Conservation (phyloP, 1,140 invertebrate species). For the Popillia japonica region DNA sequence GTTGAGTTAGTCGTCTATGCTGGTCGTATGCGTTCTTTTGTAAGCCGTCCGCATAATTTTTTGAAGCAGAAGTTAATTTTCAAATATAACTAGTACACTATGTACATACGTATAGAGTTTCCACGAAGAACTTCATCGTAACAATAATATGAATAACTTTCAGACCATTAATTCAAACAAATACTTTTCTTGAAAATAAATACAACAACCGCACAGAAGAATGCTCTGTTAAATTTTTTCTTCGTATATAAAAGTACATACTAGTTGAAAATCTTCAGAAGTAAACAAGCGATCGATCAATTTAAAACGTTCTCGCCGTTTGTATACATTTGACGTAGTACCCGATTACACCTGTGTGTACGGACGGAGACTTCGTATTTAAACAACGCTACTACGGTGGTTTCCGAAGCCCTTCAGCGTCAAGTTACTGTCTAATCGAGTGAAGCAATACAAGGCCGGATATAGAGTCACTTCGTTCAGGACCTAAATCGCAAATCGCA, state of each 20-base stretch:
- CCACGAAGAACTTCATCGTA: too few relatives aligned
- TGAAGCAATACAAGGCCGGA: conserved; percentile 48
- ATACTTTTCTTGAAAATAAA: too few relatives aligned
- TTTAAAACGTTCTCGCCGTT: conserved; percentile 6
- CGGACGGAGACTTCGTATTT: conserved; percentile 41
- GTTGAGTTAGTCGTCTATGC: too few relatives aligned
- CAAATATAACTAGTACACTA: too few relatives aligned
- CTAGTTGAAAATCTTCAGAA: conserved; percentile 25
- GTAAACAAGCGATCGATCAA: conserved; percentile 33
- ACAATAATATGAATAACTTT: too few relatives aligned
- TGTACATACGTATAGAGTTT: too few relatives aligned
- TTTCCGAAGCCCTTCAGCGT: conserved; percentile 50
- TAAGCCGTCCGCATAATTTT: too few relatives aligned
- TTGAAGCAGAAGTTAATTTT: too few relatives aligned
- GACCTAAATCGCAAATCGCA: conserved; percentile 42
- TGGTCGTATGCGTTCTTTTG: too few relatives aligned
- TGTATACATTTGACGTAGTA: conserved; percentile 3
- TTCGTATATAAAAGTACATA: conserved; percentile 8
- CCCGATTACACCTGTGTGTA: conserved; percentile 37
- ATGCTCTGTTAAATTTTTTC: background rate
- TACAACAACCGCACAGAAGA: background rate
- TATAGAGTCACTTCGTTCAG: conserved; percentile 42
- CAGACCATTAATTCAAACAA: too few relatives aligned
- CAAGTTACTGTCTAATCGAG: conserved; percentile 49
- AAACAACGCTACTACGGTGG: conserved; percentile 46